These are phyloP conservation scores for Columba janthina DNA, from an alignment of 2,113 vertebrate species.

Conservation along the genomic window DNA sequence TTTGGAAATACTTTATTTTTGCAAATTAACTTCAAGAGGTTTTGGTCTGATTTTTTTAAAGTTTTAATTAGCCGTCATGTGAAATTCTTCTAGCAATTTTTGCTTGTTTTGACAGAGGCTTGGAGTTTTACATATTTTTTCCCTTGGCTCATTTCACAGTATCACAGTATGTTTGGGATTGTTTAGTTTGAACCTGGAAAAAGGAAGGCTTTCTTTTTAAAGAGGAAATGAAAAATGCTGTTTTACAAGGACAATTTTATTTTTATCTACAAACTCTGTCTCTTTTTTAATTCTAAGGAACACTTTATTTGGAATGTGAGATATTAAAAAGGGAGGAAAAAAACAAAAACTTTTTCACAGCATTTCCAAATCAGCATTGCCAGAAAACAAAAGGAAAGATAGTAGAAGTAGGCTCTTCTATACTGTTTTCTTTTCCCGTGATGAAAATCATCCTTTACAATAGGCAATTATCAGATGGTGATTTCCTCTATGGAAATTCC, in stretches of 20 bases:
- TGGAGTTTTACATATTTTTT: neutral
- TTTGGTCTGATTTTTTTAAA: neutral
- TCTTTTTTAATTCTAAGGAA: neutral
- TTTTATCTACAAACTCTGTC: neutral
- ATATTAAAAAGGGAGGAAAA: neutral
- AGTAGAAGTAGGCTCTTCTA: neutral
- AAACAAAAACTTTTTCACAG: neutral
- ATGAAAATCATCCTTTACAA: constrained; percentile 10
- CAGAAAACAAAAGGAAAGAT: neutral
- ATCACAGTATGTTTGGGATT: too few species aligned
- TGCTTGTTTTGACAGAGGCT: neutral
- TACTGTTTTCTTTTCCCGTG: neutral
- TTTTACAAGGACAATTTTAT: neutral
- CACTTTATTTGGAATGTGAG: neutral
- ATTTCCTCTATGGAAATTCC: constrained; percentile 1
- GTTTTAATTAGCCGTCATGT: neutral
- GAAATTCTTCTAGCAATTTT: neutral
- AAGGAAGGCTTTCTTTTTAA: neutral
- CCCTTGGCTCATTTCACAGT: neutral
- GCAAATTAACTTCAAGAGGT: neutral
- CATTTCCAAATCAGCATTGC: neutral
- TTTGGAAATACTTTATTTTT: neutral
- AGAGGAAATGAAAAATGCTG: neutral
- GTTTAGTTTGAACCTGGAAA: neutral
- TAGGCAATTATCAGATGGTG: neutral